phyloP scores from a whole-genome alignment of 1,140 invertebrate genomes.

The Drosophila baimaii region DNA sequence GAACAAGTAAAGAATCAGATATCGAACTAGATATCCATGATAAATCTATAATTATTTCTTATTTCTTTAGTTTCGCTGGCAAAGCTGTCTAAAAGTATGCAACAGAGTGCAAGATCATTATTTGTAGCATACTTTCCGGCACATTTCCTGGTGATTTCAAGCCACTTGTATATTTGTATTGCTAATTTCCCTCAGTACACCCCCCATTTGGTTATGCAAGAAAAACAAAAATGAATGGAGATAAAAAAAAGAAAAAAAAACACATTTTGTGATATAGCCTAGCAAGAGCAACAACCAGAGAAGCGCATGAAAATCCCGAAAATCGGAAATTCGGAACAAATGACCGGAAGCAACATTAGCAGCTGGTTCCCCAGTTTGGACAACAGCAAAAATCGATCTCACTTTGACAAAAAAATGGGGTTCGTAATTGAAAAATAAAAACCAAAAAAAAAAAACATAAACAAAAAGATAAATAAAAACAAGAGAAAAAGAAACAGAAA shows the following conservation, averaged over 20 bases:
- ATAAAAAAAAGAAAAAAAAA: slow-evolving; percentile 17
- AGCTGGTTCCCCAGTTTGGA: slow-evolving; percentile 16
- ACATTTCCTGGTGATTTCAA: background rate
- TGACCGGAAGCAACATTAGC: slow-evolving; percentile 8
- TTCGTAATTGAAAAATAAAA: slow-evolving; percentile 38
- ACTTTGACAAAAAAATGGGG: slow-evolving; percentile 13
- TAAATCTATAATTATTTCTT: background rate
- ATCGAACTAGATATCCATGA: too few relatives aligned
- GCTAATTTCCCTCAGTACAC: background rate
- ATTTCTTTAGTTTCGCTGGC: slow-evolving; percentile 1
- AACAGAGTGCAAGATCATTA: background rate
- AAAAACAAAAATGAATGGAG: slow-evolving; percentile 8
- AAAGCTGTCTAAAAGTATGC: background rate
- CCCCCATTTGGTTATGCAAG: slow-evolving; percentile 1
- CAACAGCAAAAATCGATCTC: slow-evolving; percentile 26
- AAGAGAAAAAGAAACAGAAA: slow-evolving; percentile 17
- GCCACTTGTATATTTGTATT: background rate
- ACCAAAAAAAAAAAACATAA: slow-evolving; percentile 7
- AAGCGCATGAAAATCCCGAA: slow-evolving; percentile 26
- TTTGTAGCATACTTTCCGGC: background rate
- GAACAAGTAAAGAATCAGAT: background rate
- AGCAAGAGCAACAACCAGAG: slow-evolving; percentile 37
- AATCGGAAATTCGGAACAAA: slow-evolving; percentile 19
- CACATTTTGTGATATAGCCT: slow-evolving; percentile 58
- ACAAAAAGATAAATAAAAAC: background rate